phyloP scores from a whole-genome alignment of 2,113 vertebrate genomes.

The Indicator maculatus region DNA sequence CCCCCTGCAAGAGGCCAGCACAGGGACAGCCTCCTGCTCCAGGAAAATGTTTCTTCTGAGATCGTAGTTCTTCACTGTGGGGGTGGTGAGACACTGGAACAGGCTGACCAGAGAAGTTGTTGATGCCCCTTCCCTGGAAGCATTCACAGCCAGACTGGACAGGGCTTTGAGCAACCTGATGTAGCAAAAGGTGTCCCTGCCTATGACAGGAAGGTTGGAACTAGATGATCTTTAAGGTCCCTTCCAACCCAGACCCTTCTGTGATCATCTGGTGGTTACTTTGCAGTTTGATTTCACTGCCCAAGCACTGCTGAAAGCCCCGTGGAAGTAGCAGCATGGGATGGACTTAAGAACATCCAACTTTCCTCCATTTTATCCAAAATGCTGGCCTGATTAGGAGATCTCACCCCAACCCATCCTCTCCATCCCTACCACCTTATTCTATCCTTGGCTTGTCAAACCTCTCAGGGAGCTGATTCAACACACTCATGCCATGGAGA shows the following conservation, averaged over 20 bases:
- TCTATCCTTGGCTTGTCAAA: not conserved
- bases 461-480: rapidly evolving
- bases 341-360: rapidly evolving
- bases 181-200: not conserved
- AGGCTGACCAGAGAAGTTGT: not conserved
- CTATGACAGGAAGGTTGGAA: not conserved
- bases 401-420: not conserved
- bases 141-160: not conserved
- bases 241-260: not conserved
- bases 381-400: not conserved
- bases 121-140: not conserved
- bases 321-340: rapidly evolving
- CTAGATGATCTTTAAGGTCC: not conserved
- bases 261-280: not conserved
- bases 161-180: not conserved
- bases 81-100: not conserved
- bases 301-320: not conserved
- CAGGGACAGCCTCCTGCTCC: rapidly evolving
- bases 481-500: rapidly evolving
- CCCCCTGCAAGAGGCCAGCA: rapidly evolving
- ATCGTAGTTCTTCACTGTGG: too few relatives aligned
- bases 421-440: not conserved
- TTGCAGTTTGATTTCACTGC: not conserved
- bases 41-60: not conserved
- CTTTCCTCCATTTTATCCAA: not conserved